Evolutionary conservation across 2,797 vertebrate species (phyloP).

Genomic region (Clamator glandarius): DNA sequence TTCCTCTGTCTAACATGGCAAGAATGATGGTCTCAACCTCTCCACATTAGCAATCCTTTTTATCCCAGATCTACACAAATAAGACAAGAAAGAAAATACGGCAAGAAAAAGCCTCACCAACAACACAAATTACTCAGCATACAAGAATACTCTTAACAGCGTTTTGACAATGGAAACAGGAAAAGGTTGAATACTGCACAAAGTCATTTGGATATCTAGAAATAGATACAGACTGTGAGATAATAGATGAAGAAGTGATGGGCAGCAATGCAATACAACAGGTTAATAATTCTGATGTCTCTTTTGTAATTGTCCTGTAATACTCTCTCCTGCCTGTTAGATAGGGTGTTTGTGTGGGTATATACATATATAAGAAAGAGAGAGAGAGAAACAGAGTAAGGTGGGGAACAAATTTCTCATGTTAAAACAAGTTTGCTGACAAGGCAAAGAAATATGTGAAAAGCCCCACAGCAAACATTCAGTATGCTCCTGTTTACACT

Average conservation of each 20-base stretch:
- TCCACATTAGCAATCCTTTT: neutral
- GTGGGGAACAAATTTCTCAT: neutral
- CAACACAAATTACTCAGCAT: neutral
- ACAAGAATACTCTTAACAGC: neutral
- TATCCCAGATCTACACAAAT: neutral
- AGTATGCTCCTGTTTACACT: neutral
- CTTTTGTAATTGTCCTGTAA: neutral
- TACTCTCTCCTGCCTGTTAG: neutral
- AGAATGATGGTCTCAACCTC: neutral
- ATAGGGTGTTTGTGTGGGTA: neutral
- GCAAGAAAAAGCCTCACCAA: neutral
- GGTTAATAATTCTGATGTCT: neutral
- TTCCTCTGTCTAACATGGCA: neutral
- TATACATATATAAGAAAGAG: neutral
- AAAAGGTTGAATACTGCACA: neutral
- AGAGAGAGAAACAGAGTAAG: neutral
- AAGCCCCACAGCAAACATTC: neutral
- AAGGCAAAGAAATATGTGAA: slow-evolving; percentile 43
- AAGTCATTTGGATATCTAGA: neutral
- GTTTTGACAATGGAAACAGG: neutral
- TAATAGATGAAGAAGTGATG: neutral
- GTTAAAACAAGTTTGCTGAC: slow-evolving; percentile 50
- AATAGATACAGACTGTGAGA: neutral
- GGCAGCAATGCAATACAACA: neutral
- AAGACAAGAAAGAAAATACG: neutral